phyloP scores from a whole-genome alignment of 2,797 vertebrate species.

The Scolopax bukidnonensis region DNA sequence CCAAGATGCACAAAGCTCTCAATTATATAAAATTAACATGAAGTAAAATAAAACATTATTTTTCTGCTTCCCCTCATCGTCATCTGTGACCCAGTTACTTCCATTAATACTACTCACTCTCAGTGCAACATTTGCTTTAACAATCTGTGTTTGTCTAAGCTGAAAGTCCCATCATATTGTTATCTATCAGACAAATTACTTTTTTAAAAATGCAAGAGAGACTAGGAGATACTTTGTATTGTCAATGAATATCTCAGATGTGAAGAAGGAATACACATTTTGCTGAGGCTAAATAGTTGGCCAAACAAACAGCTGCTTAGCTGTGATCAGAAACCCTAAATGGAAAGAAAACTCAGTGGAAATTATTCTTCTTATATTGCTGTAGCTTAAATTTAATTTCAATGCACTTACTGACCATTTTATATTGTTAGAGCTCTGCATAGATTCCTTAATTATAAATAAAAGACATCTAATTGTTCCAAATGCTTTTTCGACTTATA shows the following conservation, averaged over 20 bases:
- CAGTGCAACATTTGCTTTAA: conserved; percentile 53
- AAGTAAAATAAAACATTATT: background rate
- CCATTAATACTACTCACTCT: conserved; percentile 39
- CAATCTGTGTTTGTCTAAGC: conserved; percentile 69
- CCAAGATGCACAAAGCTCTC: background rate
- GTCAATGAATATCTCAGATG: background rate
- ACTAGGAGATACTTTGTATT: conserved; percentile 26
- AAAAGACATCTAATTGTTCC: background rate
- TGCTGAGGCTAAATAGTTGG: background rate
- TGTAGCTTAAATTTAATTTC: background rate
- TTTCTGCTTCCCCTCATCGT: conserved; percentile 45
- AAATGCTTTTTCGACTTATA: conserved; percentile 10
- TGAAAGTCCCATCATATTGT: conserved; percentile 48
- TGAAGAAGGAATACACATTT: background rate
- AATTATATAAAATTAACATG: background rate
- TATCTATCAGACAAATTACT: background rate
- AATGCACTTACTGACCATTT: background rate
- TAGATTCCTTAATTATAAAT: background rate
- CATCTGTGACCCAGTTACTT: conserved; percentile 22
- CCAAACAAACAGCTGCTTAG: background rate
- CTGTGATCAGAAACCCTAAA: background rate
- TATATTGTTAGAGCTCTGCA: background rate
- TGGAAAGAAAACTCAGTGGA: background rate
- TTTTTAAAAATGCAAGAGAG: background rate
- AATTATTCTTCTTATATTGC: background rate